A percentile compares a stretch with the other conserved stretches of the same genome.
These are phyloP conservation scores for Tenebrosternarchus preto DNA, from an alignment of 2,113 vertebrate genomes.

Conservation along the genomic window DNA sequence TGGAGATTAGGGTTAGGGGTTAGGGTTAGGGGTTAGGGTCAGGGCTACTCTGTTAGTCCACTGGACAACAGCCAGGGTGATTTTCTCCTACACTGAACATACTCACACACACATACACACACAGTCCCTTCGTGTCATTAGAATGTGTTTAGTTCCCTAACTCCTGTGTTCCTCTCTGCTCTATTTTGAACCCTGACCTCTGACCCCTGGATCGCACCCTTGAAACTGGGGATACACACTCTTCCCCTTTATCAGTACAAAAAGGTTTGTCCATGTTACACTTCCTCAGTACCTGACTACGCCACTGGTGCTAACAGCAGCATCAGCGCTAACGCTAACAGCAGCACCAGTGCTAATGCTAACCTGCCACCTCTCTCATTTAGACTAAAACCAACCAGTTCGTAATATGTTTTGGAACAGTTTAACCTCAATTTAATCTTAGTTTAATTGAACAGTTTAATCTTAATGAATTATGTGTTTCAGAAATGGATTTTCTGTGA, in stretches of 20 bases:
- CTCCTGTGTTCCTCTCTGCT: constrained; percentile 48
- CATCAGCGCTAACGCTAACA: constrained; percentile 3
- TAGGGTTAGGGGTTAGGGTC: no score
- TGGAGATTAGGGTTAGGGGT: not conserved
- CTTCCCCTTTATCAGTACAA: constrained; percentile 54
- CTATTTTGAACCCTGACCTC: constrained; percentile 50
- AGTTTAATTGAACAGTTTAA: no score
- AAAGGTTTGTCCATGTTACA: constrained; percentile 51
- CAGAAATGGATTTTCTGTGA: no score
- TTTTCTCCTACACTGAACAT: constrained; percentile 11
- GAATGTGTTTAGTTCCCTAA: constrained; percentile 58
- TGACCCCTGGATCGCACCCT: constrained; percentile 54
- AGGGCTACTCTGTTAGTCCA: no score
- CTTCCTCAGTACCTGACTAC: constrained; percentile 17
- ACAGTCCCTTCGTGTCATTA: constrained; percentile 1
- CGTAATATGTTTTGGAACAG: no score
- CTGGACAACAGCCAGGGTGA: no score
- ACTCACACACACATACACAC: constrained; percentile 14
- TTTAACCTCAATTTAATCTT: no score
- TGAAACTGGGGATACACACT: constrained; percentile 44
- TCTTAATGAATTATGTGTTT: no score
- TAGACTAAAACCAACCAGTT: not conserved
- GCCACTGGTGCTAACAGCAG: constrained; percentile 12
- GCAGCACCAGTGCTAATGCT: constrained; percentile 21
- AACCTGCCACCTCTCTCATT: not conserved